These are phyloP conservation scores for Andricus curvator DNA, from an alignment of 2,888 invertebrate genomes.

Conservation along the genomic window DNA sequence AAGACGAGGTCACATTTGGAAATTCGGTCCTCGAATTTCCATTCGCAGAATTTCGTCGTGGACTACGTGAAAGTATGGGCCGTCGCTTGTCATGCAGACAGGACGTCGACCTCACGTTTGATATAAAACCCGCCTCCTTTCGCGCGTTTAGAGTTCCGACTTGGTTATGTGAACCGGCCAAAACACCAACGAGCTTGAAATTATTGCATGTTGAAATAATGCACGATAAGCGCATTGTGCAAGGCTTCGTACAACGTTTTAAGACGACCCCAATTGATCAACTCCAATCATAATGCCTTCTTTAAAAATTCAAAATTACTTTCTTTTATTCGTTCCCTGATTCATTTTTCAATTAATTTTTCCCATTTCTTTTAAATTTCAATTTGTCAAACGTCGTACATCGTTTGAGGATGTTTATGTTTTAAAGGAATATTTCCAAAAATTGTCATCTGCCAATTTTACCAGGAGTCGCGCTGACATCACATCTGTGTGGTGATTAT, in stretches of 20 bases:
- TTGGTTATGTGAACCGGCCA: conserved; percentile 23
- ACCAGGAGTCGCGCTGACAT: background rate
- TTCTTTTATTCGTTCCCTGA: background rate
- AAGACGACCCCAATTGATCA: background rate
- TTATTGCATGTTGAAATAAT: conserved; percentile 35
- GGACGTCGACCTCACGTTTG: conserved; percentile 15
- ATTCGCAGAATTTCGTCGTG: conserved; percentile 1
- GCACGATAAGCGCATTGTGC: conserved; percentile 38
- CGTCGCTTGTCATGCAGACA: conserved; percentile 21
- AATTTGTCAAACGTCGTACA: background rate
- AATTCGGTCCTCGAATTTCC: conserved; percentile 4
- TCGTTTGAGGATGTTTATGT: background rate
- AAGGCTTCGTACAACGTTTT: background rate
- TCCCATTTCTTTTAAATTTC: too few species aligned
- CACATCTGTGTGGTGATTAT: conserved; percentile 1
- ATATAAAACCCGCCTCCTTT: conserved; percentile 38
- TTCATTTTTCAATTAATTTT: too few species aligned
- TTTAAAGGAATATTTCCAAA: background rate
- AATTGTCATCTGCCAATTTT: background rate
- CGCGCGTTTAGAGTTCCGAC: background rate
- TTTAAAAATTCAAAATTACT: background rate
- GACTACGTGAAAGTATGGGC: conserved; percentile 8
- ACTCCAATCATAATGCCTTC: conserved; percentile 3
- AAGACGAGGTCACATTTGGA: conserved; percentile 10
- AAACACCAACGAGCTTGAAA: conserved; percentile 36